Base-by-base conservation (phyloP, 64 coral and sea anemone genomes). In the Acropora yongei region DNA sequence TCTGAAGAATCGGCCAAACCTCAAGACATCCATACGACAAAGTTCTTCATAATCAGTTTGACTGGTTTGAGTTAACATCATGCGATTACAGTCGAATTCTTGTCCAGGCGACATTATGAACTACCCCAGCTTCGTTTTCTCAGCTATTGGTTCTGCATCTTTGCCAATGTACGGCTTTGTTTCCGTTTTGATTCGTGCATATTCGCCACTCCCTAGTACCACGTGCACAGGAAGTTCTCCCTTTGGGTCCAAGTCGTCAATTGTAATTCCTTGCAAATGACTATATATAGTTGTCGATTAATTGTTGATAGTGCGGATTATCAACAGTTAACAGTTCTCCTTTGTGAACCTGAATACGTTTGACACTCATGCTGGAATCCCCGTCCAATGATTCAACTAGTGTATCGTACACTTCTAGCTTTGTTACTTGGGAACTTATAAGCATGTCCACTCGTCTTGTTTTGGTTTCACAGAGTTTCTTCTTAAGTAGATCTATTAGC, bases 61-160 rank as follows among this genome's bases (percentile, higher is more conserved):
- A 39, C 14, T 89, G 74, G 92, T 82, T 13, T 84, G 92, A 43
- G 86, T 75, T 12, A 89, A 53, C 77, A 94, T 44, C 79, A 94
- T 47, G 19, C 7, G 5, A 16, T 20, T 88, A 8, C 57, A n/a
- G 18, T 61, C 69, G 9, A 58, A 47, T 40, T 94, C 92, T 73
- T 51, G 49, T 13, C 92, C 92, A 17, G 78, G 78, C 2, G 78
- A 75, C 49, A 94, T 81, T 6, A 94, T 82, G 12, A 87, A 89
- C 92, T 78, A 94, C 10, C 92, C 68, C 42, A 89, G 58, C 75
- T 57, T 49, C 1, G 87, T 94, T 76, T 84, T 88, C 79, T 94
- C 92, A 8, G 78, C 92, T 12, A 94, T 48, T 18, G 79, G 92
- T 84, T 94, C 20, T 16, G 79, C 92, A 55, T 78, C 14, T 16